These are phyloP conservation scores for Gambusia affinis DNA, from an alignment of 2,113 vertebrate species.

Conservation along the genomic window DNA sequence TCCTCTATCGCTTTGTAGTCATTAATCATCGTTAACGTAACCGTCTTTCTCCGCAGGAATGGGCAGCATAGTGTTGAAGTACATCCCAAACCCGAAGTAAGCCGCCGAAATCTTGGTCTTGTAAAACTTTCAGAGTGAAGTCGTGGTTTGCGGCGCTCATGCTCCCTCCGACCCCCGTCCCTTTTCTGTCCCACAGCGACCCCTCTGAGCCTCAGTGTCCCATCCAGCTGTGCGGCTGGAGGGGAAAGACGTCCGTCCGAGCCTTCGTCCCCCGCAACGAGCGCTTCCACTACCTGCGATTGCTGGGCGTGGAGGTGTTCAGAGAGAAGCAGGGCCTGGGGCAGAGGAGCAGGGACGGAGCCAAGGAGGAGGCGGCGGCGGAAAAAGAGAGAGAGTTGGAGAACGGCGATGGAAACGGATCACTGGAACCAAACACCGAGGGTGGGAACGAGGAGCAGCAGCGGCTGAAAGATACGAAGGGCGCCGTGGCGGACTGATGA, in stretches of 20 bases:
- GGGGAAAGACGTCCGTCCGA: constrained; percentile 94
- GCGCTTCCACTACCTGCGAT: constrained; percentile 92
- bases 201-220: constrained; percentile 87
- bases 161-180: no score
- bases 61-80: constrained; percentile 95
- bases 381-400: constrained; percentile 30
- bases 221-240: constrained; percentile 95
- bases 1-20: not conserved
- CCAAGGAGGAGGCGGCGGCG: constrained; percentile 38
- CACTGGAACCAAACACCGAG: constrained; percentile 39
- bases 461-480: constrained; percentile 45
- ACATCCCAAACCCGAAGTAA: constrained; percentile 90
- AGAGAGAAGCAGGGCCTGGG: constrained; percentile 86
- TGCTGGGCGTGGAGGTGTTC: constrained; percentile 94
- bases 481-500: constrained; percentile 18
- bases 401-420: constrained; percentile 33
- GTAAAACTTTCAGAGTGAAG: not conserved
- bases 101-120: constrained; percentile 30
- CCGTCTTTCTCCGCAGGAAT: constrained; percentile 79
- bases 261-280: constrained; percentile 96
- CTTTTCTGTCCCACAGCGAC: constrained; percentile 73
- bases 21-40: not conserved
- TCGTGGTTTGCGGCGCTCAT: not conserved
- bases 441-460: constrained; percentile 30
- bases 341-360: constrained; percentile 58